Base-by-base conservation (phyloP, 1,140 invertebrate genomes). In the Odontomachus brunneus region DNA sequence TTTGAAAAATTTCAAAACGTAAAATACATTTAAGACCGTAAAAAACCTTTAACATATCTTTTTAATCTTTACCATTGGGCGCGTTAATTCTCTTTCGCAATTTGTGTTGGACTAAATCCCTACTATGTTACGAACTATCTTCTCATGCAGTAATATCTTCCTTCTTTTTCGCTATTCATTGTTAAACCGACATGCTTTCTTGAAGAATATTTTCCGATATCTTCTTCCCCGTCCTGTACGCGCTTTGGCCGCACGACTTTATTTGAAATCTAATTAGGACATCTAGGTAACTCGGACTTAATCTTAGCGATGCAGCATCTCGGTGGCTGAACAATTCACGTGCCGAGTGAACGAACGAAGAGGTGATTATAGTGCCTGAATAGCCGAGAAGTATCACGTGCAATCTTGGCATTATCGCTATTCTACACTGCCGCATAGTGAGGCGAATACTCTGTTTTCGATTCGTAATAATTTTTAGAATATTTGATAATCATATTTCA, bases 371-470 rank as follows among this genome's bases (percentile, higher is more conserved):
- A 82, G 69, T 59, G 57, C 48, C 48, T 82, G 78, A 82, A 82
- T 82, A 82, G 67, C 69, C 78, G n/a, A 82, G 76, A 59, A 82
- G 78, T 82, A 82, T 82, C 78, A 82, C 78, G 78, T 82, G 44
- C 78, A 59, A 82, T 82, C 78, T 82, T 82, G 38, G 69, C 44
- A 82, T 82, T 82, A 60, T 69, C 57, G 33, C 26, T 44, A 74
- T 73, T 19, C 69, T 19, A 26, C 38, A 24, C 59, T 22, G 29
- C 57, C 51, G 33, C 38, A 55, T 48, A n/a, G n/a, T n/a, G n/a
- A n/a, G n/a, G n/a, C n/a, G n/a, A n/a, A n/a, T n/a, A n/a, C n/a
- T n/a, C n/a, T n/a, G n/a, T n/a, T n/a, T n/a, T n/a, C n/a, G n/a
- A n/a, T n/a, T n/a, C n/a, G n/a, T n/a, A n/a, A n/a, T n/a, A n/a